phyloP scores from a whole-genome alignment of 2,113 vertebrate genomes.

The Gorsachius goisagi region DNA sequence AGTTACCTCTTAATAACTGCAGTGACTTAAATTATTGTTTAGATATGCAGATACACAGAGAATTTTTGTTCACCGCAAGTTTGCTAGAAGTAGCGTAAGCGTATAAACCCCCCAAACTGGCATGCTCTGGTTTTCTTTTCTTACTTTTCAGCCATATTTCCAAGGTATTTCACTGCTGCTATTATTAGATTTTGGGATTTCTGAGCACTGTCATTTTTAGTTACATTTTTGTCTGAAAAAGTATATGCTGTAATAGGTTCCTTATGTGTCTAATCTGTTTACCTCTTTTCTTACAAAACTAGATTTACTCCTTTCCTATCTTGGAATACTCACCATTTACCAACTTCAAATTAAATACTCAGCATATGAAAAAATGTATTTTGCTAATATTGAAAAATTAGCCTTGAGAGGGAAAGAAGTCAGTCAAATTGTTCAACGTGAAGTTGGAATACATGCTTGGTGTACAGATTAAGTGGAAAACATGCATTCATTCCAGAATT shows the following conservation, averaged over 20 bases:
- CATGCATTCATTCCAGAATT: not conserved
- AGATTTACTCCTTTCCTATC: not conserved
- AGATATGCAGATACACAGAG: not conserved
- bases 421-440: not conserved
- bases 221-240: not conserved
- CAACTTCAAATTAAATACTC: not conserved
- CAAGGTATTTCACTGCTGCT: not conserved
- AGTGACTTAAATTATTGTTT: not conserved
- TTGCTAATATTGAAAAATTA: not conserved
- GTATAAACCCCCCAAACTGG: not conserved
- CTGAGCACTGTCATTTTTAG: not conserved
- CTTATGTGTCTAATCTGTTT: not conserved
- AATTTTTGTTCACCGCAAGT: not conserved
- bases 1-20: not conserved
- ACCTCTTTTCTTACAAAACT: not conserved
- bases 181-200: not conserved
- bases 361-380: not conserved
- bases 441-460: not conserved
- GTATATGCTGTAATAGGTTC: not conserved
- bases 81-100: not conserved
- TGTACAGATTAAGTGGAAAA: not conserved
- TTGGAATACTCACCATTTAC: not conserved
- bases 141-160: not conserved
- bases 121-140: not conserved
- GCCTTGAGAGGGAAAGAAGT: not conserved